Evolutionary conservation across 2,797 vertebrate species (phyloP).

Genomic region (Heteromormyrus szaboi): DNA sequence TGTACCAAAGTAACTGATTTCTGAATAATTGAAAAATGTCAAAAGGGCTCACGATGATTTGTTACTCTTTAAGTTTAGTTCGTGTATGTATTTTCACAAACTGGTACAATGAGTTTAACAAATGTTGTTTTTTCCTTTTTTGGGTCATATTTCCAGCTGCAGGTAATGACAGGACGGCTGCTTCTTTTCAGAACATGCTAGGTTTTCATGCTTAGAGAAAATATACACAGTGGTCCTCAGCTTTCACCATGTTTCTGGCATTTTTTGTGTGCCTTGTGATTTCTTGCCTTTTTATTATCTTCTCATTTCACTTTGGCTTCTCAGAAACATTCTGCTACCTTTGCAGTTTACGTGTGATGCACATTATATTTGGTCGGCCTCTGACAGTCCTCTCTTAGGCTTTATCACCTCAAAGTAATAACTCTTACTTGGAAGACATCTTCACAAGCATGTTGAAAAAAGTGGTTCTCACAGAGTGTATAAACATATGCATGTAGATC

Average conservation of each 20-base stretch:
- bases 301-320: slow-evolving; percentile 54
- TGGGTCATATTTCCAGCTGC: slow-evolving; percentile 23
- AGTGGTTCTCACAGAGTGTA: not conserved
- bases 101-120: not conserved
- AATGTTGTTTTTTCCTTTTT: not conserved
- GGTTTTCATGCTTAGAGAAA: slow-evolving; percentile 11
- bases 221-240: slow-evolving; percentile 16
- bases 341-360: slow-evolving; percentile 41
- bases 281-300: slow-evolving; percentile 20
- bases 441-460: not conserved
- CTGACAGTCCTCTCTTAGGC: slow-evolving; percentile 35
- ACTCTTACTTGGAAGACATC: slow-evolving; percentile 27
- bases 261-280: slow-evolving; percentile 36
- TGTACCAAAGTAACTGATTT: not conserved
- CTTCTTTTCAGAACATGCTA: not conserved
- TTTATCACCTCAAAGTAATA: slow-evolving; percentile 37
- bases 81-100: not conserved
- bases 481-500: not conserved
- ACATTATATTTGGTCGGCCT: slow-evolving; percentile 41
- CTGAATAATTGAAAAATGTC: not conserved
- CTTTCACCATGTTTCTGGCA: slow-evolving; percentile 28
- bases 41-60: not conserved
- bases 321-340: slow-evolving; percentile 55
- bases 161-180: not conserved
- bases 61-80: not conserved